Evolutionary conservation across 2,888 invertebrate genomes (phyloP), one percentile per base, ranked within the genome.

Genomic region (Chrysotoxum bicinctum): DNA sequence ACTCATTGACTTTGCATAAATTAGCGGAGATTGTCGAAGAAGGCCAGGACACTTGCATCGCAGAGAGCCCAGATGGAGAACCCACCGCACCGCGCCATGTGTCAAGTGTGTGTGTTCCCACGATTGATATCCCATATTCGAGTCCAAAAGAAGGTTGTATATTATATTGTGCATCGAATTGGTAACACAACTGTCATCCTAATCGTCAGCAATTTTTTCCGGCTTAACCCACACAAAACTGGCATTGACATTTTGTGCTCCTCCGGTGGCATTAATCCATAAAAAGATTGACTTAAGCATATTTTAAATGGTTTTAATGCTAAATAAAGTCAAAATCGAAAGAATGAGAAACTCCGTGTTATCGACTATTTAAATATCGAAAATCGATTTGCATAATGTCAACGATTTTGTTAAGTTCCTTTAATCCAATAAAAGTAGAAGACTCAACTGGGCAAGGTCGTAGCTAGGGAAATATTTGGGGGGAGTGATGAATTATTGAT

Each of bases 221-320:
- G 69, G 54, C 75, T 66, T 66, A 70, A 60, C 81, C 58, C 76
- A 79, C 80, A 72, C 66, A 66, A 19, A 64, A 43, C 14, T 37
- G 19, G 10, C 6, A 48, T 52, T 80, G 69, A 64, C 43, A 66
- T 70, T 16, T 19, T n/a, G 21, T 48, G 60, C 85, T 76, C 64
- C 81, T 72, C 81, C 76, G 85, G 85, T 85, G 85, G 85, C 85
- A 85, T 85, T 76, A 68, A 76, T 81, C 84, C 72, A 80, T 84
- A 79, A 84, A 75, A 79, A 80, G 16, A 56, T 56, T 54, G 14
- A 37, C 23, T 58, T 48, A 45, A 78, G 40, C 66, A 73, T 60
- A 62, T 62, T 50, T 72, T 58, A 37, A 68, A 45, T 37, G 21
- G 30, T 48, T 40, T n/a, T 19, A 50, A 62, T 43, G 62, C 60